A percentile compares a stretch with the other conserved stretches of the same genome.
phyloP scores from a whole-genome alignment of 2,797 vertebrate genomes.

The Emys orbicularis region DNA sequence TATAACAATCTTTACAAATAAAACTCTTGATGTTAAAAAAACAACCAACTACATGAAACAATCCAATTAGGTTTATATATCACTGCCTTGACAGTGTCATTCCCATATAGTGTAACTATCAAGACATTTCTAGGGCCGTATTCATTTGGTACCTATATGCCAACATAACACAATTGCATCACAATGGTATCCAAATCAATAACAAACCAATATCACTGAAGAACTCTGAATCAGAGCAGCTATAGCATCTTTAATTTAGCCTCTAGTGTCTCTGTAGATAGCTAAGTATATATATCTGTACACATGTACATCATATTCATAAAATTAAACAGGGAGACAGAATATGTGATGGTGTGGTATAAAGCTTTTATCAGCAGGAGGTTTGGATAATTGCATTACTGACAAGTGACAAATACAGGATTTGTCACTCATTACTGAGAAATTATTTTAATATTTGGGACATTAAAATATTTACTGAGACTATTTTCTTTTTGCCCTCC shows the following conservation, averaged over 20 bases:
- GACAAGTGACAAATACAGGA: neutral
- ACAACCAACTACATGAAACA: neutral
- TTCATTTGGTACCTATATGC: neutral
- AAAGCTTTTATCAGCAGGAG: neutral
- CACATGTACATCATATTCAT: no score
- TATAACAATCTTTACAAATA: neutral
- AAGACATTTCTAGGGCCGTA: neutral
- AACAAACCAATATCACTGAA: neutral
- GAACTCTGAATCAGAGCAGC: neutral
- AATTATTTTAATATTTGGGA: neutral
- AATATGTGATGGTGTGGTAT: neutral
- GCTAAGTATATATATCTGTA: no score
- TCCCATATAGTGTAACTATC: neutral
- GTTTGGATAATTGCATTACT: neutral
- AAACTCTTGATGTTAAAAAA: neutral
- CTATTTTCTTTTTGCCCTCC: neutral
- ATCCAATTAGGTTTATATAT: neutral
- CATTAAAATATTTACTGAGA: neutral
- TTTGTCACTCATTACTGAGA: neutral
- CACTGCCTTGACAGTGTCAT: neutral
- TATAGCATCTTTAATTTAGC: neutral
- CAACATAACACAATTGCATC: neutral
- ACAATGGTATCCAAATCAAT: neutral
- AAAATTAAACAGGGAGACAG: neutral
- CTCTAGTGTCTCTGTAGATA: neutral